Evolutionary conservation across 2,888 invertebrate species (phyloP).

Genomic region (Anarsia innoxiella): DNA sequence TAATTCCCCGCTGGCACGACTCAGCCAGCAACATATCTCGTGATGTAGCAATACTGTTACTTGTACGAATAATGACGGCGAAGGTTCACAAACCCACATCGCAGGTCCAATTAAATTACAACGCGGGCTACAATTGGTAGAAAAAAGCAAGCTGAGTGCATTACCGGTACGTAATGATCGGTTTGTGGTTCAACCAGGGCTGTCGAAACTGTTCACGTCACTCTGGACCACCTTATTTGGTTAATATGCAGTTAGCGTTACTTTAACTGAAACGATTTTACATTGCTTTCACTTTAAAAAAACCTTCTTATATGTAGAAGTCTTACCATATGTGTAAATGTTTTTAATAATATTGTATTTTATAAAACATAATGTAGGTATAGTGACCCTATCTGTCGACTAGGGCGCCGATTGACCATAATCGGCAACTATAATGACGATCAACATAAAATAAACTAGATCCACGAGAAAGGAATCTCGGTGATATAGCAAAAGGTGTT

Average conservation of each 20-base stretch:
- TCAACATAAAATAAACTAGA: background rate
- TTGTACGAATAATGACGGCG: background rate
- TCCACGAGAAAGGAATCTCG: background rate
- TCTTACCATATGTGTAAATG: no score
- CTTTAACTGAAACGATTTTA: no score
- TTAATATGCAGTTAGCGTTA: no score
- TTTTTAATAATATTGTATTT: no score
- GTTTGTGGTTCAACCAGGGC: background rate
- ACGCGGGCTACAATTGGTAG: background rate
- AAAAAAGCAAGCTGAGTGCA: background rate
- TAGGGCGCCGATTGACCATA: background rate
- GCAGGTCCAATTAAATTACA: background rate
- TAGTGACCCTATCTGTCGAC: background rate
- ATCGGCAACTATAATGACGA: background rate
- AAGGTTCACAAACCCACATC: background rate
- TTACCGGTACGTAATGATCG: constrained; percentile 1
- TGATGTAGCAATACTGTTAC: background rate
- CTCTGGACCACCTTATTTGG: no score
- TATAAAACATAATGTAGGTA: background rate
- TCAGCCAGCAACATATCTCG: background rate
- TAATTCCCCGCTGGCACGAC: no score
- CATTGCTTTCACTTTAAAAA: no score
- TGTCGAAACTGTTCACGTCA: background rate
- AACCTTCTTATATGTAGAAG: no score
- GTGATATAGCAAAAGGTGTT: no score